Evolutionary conservation across 2,888 invertebrate species (phyloP), one percentile per base, ranked within the genome.

Genomic region (Scaptomyza caliginosa): DNA sequence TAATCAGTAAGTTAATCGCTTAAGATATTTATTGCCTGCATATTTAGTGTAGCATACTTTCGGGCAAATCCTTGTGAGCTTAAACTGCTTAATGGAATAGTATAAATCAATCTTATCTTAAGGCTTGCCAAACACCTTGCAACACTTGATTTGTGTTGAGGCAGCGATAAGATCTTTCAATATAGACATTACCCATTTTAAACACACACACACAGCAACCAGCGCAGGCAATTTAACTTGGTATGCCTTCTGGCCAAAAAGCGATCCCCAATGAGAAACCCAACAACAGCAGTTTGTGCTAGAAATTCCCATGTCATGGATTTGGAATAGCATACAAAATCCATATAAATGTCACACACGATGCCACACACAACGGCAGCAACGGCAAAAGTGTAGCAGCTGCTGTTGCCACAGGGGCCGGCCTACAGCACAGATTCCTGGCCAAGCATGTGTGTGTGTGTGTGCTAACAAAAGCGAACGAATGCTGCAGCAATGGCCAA

Each of bases 291-390:
- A 50, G 75, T 28, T 74, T 67, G 74, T 67, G 67, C 63, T 59
- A 64, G 49, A 58, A 59, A 69, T 50, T 57, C 39, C 40, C 59
- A 38, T 57, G 54, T 49, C 55, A 49, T 59, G 43, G 55, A 38
- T 46, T 24, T 16, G 45, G 49, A 42, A 46, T 32, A 52, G 49
- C 59, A 51, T 32, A 62, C 36, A 66, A 66, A 67, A 52, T 62
- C 66, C 67, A 74, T 59, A 81, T 65, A 77, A 80, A 77, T 67
- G 70, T 64, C 74, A 74, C 74, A 74, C 50, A 66, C 62, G 58
- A 49, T 58, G 73, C 70, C 62, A 56, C 63, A 51, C 54, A 60
- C 34, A 34, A 34, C 16, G 34, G n/a, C n/a, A 16, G 34, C 34
- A 34, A 34, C 34, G 34, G 16, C 34, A 34, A 34, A 16, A 16